Evolutionary conservation across 2,113 vertebrate species (phyloP).

Genomic region (Plecturocebus donacophilus): DNA sequence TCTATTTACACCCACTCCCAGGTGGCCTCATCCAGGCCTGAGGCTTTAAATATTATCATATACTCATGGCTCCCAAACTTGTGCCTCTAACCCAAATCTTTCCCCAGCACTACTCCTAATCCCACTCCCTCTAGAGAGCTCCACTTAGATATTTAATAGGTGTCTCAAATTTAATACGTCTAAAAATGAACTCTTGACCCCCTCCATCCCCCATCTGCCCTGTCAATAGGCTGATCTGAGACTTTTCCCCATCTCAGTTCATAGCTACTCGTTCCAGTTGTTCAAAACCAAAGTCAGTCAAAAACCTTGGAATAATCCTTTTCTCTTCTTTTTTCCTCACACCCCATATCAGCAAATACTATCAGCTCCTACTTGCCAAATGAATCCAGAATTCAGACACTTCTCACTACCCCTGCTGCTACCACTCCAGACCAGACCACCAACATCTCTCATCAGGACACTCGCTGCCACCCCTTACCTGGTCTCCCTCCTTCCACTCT

Average conservation of each 20-base stretch:
- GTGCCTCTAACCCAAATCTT: not conserved
- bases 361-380: not conserved
- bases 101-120: not conserved
- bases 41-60: not conserved
- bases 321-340: not conserved
- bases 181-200: not conserved
- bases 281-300: not conserved
- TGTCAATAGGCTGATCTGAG: not conserved
- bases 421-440: not conserved
- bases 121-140: not conserved
- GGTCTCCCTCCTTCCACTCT: not conserved
- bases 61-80: not conserved
- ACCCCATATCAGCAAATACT: not conserved
- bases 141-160: not conserved
- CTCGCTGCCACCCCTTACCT: not conserved
- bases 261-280: not conserved
- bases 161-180: not conserved
- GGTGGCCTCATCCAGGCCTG: not conserved
- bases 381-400: not conserved
- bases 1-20: not conserved
- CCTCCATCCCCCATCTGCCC: fast-evolving
- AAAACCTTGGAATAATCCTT: not conserved
- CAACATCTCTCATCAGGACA: not conserved
- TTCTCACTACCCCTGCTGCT: not conserved
- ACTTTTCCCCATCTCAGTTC: not conserved